Percentiles rank a stretch among this genome's conserved stretches.
Evolutionary conservation across 2,888 invertebrate genomes (phyloP).

Genomic region (Andrena haemorrhoa): DNA sequence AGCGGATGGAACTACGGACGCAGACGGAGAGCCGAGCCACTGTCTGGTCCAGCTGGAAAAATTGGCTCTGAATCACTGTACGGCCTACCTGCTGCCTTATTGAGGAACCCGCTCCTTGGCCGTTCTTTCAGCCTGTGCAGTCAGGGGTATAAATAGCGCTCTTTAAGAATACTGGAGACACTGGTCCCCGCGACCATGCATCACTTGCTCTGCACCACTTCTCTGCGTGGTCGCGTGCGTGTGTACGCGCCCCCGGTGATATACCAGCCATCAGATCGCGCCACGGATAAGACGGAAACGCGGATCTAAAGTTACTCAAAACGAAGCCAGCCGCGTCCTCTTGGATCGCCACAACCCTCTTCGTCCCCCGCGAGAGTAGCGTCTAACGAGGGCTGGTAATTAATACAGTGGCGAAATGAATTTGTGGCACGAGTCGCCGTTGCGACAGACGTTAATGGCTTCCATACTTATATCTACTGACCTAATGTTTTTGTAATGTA

Average conservation of each 20-base stretch:
- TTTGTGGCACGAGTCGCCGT: background rate
- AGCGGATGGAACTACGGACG: conserved; percentile 59
- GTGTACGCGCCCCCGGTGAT: conserved; percentile 38
- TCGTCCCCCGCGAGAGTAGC: background rate
- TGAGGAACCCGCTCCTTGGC: conserved; percentile 80
- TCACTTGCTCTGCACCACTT: conserved; percentile 65
- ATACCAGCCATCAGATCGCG: conserved; percentile 58
- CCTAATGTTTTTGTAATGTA: background rate
- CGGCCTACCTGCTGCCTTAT: conserved; percentile 83
- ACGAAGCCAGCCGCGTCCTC: conserved; percentile 13
- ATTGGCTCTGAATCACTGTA: conserved; percentile 80
- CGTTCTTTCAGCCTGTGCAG: conserved; percentile 72
- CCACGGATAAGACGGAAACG: conserved; percentile 49
- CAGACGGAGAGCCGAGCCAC: conserved; percentile 72
- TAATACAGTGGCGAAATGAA: background rate
- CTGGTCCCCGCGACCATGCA: conserved; percentile 63
- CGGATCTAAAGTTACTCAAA: conserved; percentile 41
- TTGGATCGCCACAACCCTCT: background rate
- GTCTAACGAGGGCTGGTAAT: background rate
- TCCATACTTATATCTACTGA: background rate
- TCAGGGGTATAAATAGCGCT: conserved; percentile 80
- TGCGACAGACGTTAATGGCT: background rate
- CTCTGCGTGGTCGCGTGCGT: conserved; percentile 37
- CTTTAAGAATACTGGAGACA: conserved; percentile 74
- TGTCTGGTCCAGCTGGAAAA: conserved; percentile 78